Base-by-base conservation (phyloP, 2,888 invertebrate species). In the Apodemia mormo region DNA sequence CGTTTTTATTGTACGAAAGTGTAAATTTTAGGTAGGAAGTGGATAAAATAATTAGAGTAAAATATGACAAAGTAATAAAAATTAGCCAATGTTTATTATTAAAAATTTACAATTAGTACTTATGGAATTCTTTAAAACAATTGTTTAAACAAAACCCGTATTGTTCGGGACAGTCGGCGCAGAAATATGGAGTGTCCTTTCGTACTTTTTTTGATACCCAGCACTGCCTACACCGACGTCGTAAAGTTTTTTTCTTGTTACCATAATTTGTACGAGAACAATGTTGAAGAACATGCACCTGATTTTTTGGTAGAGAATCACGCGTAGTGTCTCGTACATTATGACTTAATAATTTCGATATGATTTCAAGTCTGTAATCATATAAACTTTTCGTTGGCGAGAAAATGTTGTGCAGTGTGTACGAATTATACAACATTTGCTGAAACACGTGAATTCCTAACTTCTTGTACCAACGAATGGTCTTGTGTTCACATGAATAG, bases 191-290 rank as follows among this genome's bases (percentile, higher is more conserved):
- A 43, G 58, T 68, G 61, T 65, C 40, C 69, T 71, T 69, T 65
- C 71, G 43, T 33, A 67, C 43, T 69, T 71, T 71, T 71, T 69
- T 52, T 12, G 64, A 49, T 61, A 65, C 58, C 71, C 69, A 71
- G 65, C 71, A 69, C 52, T 69, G 69, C 65, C 66, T 71, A 67
- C 69, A 71, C 22, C 69, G 64, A 61, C 65, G 49, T 56, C 69
- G 67, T 65, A 71, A 67, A 65, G 45, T 45, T 69, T 69, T 71
- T 65, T 65, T 54, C 37, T 66, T 66, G 43, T 45, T 22, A 49
- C 66, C 45, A 49, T 66, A n/a, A 66, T 52, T 52, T 52, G 67
- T 69, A 14, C 67, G 66, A 54, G 69, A 49, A 65, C 69, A 71
- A 54, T 52, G 69, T 56, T 69, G 71, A 2, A 71, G 43, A 67